Evolutionary conservation across 2,113 vertebrate genomes (phyloP), one percentile per base, ranked within the genome.

Genomic region (Anhinga anhinga): DNA sequence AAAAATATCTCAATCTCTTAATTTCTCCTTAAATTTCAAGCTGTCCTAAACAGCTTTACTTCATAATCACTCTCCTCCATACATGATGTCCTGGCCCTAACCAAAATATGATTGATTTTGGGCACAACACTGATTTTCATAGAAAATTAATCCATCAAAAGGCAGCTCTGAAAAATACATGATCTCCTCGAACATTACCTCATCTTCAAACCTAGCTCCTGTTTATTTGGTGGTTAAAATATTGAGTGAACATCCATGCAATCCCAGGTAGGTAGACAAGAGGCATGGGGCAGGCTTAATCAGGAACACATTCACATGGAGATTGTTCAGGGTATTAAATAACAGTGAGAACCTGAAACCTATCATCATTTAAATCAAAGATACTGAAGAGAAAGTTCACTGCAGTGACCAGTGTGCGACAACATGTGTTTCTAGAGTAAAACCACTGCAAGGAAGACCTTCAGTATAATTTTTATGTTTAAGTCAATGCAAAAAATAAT

Each of bases 51-150:
- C 15, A 80, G 47, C 36, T n/a, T 62, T 14, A 30, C 16, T 44
- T 50, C 27, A 11, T 29, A 74, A 74, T 44, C 13, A 7, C 13
- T 34, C n/a, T 70, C 53, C 26, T 42, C n/a, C 45, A 20, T 1
- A 22, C 3, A 13, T 1, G 15, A 62, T 0, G 1, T 6, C 40
- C n/a, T 34, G 45, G 8, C n/a, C 45, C 40, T 47, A 53, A 66
- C 19, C 45, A 61, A 84, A 79, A 47, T 32, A 18, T 3, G 44
- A 44, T 13, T 7, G 63, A 4, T 47, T 21, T 27, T 42, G n/a
- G 45, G n/a, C 26, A 72, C 6, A 36, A 14, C 14, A 8, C 22
- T 30, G 44, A 59, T 71, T 84, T 79, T 67, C 59, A 25, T 1
- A 29, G 38, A 16, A 67, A 66, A 67, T 16, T 7, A 67, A 59